Evolutionary conservation across 2,888 invertebrate genomes (phyloP).

Genomic region (Leptogaster cylindrica): DNA sequence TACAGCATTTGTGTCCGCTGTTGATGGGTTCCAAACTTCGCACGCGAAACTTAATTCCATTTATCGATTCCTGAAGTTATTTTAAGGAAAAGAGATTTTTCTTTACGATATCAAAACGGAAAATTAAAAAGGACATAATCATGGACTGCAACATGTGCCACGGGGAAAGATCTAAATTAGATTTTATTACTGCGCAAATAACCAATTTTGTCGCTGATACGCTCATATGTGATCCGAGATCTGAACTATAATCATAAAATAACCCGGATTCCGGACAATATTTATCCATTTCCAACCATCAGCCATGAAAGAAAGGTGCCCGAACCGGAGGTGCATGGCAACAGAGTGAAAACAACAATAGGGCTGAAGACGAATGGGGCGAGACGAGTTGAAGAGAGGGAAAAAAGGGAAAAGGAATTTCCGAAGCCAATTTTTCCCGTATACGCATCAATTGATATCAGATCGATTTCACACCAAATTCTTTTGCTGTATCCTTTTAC

Average conservation of each 20-base stretch:
- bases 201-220: conserved; percentile 27
- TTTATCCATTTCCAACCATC: conserved; percentile 34
- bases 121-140: too few species aligned
- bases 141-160: too few species aligned
- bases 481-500: conserved; percentile 32
- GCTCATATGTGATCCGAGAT: conserved; percentile 32
- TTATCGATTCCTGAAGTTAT: too few species aligned
- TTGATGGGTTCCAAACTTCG: too few species aligned
- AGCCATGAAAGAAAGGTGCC: conserved; percentile 18
- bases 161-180: conserved; percentile 19
- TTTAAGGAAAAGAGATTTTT: too few species aligned
- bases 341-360: conserved; percentile 41
- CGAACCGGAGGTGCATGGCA: conserved; percentile 25
- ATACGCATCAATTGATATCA: conserved; percentile 43
- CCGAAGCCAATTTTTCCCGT: conserved; percentile 42
- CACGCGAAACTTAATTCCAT: too few species aligned
- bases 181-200: conserved; percentile 30
- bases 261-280: conserved; percentile 38
- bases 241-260: conserved; percentile 39
- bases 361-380: conserved; percentile 35
- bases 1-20: too few species aligned
- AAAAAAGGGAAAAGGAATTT: conserved; percentile 40
- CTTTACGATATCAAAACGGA: too few species aligned
- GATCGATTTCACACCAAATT: conserved; percentile 44
- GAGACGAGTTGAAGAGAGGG: conserved; percentile 28